Conservation (phyloP, 2,888 invertebrate genomes). For the Drosophila fungiperda region DNA sequence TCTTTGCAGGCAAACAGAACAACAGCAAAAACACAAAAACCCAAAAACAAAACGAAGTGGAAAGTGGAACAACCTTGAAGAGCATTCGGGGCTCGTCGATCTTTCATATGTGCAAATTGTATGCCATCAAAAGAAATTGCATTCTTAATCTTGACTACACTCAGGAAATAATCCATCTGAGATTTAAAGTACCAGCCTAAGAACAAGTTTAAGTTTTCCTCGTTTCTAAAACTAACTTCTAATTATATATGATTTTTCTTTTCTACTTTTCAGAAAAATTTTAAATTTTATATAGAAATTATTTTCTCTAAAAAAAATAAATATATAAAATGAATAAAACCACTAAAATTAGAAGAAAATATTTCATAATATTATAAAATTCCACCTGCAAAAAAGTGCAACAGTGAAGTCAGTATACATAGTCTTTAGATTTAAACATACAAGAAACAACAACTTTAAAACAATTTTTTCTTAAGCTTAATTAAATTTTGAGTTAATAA, state of each 20-base stretch:
- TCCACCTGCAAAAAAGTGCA: too few species aligned
- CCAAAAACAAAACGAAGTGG: constrained; percentile 44
- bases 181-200: not conserved
- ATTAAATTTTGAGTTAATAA: not conserved
- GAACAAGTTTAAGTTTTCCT: not conserved
- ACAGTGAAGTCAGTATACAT: too few species aligned
- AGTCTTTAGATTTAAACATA: not conserved
- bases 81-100: constrained; percentile 57
- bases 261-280: not conserved
- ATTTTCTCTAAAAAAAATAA: too few species aligned
- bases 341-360: too few species aligned
- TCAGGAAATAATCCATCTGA: not conserved
- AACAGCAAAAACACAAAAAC: constrained; percentile 4
- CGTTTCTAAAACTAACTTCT: not conserved
- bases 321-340: too few species aligned
- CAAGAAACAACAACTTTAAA: not conserved
- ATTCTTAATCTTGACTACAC: constrained; percentile 22
- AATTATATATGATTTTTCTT: not conserved
- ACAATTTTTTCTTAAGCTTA: not conserved
- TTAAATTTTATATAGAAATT: not conserved
- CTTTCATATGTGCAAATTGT: constrained; percentile 36
- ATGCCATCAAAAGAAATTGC: constrained; percentile 14
- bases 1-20: constrained; percentile 60
- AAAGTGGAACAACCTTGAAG: constrained; percentile 70
- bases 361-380: too few species aligned